Percentiles rank a stretch among this genome's conserved stretches.
phyloP scores from a whole-genome alignment of 2,113 vertebrate species.

The Larimichthys polyactis region DNA sequence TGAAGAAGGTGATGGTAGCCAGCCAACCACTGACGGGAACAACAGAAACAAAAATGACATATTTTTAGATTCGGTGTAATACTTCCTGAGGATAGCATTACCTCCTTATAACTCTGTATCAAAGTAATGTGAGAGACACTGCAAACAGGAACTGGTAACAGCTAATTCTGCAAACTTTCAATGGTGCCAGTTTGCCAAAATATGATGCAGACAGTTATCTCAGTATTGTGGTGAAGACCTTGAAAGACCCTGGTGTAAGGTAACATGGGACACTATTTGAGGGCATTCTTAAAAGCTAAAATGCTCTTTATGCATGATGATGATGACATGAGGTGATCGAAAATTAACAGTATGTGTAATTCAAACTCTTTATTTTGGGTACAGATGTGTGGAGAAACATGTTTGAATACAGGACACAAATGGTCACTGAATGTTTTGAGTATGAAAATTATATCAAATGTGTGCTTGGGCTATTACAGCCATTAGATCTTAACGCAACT shows the following conservation, averaged over 20 bases:
- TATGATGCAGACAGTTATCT: background rate
- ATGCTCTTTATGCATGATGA: too few relatives aligned
- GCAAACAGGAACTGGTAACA: background rate
- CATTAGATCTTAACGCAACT: background rate
- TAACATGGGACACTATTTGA: background rate
- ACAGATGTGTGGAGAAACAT: background rate
- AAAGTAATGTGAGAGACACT: background rate
- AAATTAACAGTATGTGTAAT: background rate
- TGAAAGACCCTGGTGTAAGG: background rate
- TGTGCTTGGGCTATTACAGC: background rate
- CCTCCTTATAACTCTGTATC: background rate
- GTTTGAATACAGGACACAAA: background rate
- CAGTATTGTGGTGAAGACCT: background rate
- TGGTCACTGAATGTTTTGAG: background rate
- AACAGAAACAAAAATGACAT: background rate
- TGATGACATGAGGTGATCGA: too few relatives aligned
- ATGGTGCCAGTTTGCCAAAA: background rate
- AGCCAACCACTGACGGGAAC: slow-evolving; percentile 92
- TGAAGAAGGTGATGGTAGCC: slow-evolving; percentile 95
- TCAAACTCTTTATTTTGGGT: background rate
- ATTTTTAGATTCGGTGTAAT: background rate
- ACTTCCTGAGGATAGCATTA: background rate
- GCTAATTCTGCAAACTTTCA: background rate
- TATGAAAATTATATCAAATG: background rate
- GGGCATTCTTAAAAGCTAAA: background rate